Percentiles rank a stretch among this genome's conserved stretches.
These are phyloP conservation scores for Panthera uncia DNA, from an alignment of 2,113 vertebrate genomes.

Conservation along the genomic window DNA sequence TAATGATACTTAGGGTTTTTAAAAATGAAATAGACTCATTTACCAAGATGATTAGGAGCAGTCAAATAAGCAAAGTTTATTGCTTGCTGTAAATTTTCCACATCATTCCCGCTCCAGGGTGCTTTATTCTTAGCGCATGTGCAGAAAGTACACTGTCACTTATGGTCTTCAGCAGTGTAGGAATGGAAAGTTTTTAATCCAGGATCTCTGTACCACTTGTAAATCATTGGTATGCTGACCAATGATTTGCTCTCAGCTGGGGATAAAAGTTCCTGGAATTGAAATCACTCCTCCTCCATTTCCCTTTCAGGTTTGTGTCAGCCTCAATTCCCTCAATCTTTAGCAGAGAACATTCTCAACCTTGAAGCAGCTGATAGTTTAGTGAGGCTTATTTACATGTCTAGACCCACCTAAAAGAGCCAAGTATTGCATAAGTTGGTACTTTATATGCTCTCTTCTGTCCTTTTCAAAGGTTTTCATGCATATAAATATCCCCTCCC, in stretches of 20 bases:
- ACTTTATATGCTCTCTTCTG: not conserved
- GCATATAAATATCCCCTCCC: not conserved
- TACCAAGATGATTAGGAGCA: not conserved
- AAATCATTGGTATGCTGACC: not conserved
- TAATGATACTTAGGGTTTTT: not conserved
- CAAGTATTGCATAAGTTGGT: not conserved
- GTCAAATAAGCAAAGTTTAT: not conserved
- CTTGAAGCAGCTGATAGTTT: not conserved
- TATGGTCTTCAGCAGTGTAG: not conserved
- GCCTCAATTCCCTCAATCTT: not conserved
- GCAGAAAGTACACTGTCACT: conserved; percentile 1
- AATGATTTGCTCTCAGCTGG: not conserved
- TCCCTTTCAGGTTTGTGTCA: not conserved
- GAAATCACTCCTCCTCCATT: not conserved
- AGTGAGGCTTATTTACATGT: not conserved
- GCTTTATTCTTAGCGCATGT: not conserved
- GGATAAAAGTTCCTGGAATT: not conserved
- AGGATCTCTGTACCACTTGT: not conserved
- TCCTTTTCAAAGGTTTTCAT: not conserved
- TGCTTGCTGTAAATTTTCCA: not conserved
- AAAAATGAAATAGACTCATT: conserved; percentile 19
- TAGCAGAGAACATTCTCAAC: not conserved
- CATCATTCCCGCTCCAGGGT: not conserved
- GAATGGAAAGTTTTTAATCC: conserved; percentile 1
- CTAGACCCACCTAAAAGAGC: not conserved